These are phyloP conservation scores for Hymenopus coronatus DNA, from an alignment of 2,888 invertebrate genomes.

Conservation along the genomic window DNA sequence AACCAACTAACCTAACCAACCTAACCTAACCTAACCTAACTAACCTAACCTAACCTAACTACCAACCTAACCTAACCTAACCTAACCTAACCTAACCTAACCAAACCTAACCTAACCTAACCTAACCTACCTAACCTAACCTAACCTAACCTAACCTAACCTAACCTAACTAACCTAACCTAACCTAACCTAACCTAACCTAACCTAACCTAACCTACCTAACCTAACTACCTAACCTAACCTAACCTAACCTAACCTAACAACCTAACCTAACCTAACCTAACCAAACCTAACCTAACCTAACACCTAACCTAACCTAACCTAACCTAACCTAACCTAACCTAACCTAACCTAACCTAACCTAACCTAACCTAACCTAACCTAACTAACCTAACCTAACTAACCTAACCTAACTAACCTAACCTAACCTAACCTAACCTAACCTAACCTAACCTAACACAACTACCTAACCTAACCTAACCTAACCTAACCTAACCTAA, in stretches of 20 bases:
- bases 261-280: no score
- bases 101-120: no score
- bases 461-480: conserved; percentile 33
- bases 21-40: no score
- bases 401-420: not conserved
- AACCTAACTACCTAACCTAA: not conserved
- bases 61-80: no score
- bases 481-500: conserved; percentile 39
- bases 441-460: not conserved
- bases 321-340: conserved; percentile 36
- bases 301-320: no score
- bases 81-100: no score
- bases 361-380: conserved; percentile 37
- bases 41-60: no score
- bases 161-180: conserved; percentile 1
- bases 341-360: conserved; percentile 20
- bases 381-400: conserved; percentile 25
- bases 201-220: conserved; percentile 8
- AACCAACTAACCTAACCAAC: no score
- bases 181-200: conserved; percentile 4
- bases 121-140: not conserved
- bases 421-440: not conserved
- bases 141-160: not conserved
- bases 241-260: no score
- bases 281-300: conserved; percentile 29